These are phyloP conservation scores for Chrysomela aeneicollis DNA, from an alignment of 2,888 invertebrate species.

Conservation along the genomic window DNA sequence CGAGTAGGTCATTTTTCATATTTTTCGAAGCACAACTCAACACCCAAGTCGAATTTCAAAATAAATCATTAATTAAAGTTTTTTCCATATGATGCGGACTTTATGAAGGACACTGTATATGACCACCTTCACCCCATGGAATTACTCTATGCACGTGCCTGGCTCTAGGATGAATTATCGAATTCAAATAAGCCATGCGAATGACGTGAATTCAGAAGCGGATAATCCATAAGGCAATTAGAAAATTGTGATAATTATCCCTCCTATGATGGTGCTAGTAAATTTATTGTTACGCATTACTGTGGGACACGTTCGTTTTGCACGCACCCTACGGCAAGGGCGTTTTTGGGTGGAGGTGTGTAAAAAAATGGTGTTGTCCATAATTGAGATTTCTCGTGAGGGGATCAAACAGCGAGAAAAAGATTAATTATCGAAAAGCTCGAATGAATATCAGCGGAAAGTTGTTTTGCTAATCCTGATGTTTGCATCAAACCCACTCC, in stretches of 20 bases:
- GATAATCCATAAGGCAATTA: slow-evolving; percentile 37
- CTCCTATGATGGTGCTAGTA: slow-evolving; percentile 32
- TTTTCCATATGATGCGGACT: no score
- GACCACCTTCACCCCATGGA: no score
- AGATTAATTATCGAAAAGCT: neutral
- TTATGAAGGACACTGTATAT: no score
- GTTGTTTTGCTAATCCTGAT: neutral
- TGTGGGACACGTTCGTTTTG: slow-evolving; percentile 25
- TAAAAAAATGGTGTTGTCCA: slow-evolving; percentile 13
- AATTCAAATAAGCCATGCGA: no score
- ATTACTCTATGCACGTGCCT: no score
- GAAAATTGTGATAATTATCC: slow-evolving; percentile 39
- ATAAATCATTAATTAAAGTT: no score
- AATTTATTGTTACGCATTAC: slow-evolving; percentile 38
- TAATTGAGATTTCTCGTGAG: slow-evolving; percentile 22
- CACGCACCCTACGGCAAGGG: slow-evolving; percentile 17
- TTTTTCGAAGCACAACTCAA: no score
- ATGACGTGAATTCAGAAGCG: no score
- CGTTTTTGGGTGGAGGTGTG: slow-evolving; percentile 14
- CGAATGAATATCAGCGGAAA: neutral
- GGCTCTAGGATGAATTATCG: no score
- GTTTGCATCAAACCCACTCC: neutral
- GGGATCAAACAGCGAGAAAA: neutral
- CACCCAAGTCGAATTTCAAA: no score
- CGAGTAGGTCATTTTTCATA: no score